Percentiles rank a stretch among this genome's conserved stretches.
Evolutionary conservation across 2,797 vertebrate genomes (phyloP).

Genomic region (Apogon hyalosoma): DNA sequence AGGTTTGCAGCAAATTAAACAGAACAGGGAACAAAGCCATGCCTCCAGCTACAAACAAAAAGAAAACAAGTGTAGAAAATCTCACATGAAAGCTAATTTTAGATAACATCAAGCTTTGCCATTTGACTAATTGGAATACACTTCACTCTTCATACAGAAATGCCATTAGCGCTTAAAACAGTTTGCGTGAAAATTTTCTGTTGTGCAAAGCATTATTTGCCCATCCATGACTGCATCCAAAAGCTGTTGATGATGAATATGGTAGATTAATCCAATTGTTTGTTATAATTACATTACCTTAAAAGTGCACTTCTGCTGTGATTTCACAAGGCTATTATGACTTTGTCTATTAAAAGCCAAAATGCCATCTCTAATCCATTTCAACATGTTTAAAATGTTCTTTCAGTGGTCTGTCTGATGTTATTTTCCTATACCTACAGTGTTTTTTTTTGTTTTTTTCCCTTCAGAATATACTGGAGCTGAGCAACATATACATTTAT

Average conservation of each 20-base stretch:
- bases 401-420: not conserved
- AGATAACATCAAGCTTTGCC: constrained; percentile 81
- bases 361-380: constrained; percentile 20
- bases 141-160: constrained; percentile 75
- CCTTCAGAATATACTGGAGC: not conserved
- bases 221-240: constrained; percentile 52
- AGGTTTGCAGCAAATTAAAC: constrained; percentile 83
- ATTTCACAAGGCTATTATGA: constrained; percentile 22
- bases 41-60: constrained; percentile 74
- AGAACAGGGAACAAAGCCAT: constrained; percentile 79
- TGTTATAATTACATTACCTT: constrained; percentile 63
- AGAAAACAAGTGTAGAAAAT: constrained; percentile 74
- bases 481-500: not conserved
- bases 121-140: constrained; percentile 84
- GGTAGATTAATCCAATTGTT: constrained; percentile 67
- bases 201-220: constrained; percentile 65
- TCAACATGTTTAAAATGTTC: constrained; percentile 12
- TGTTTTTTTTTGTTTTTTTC: too few relatives aligned
- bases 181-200: constrained; percentile 70
- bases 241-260: constrained; percentile 59
- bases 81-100: constrained; percentile 83
- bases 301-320: constrained; percentile 37
- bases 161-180: constrained; percentile 74
- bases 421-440: not conserved
- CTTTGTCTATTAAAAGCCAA: constrained; percentile 38